Percentiles rank a stretch among this genome's conserved stretches.
Conservation (phyloP, 2,888 invertebrate genomes). For the Dinocampus coccinellae region DNA sequence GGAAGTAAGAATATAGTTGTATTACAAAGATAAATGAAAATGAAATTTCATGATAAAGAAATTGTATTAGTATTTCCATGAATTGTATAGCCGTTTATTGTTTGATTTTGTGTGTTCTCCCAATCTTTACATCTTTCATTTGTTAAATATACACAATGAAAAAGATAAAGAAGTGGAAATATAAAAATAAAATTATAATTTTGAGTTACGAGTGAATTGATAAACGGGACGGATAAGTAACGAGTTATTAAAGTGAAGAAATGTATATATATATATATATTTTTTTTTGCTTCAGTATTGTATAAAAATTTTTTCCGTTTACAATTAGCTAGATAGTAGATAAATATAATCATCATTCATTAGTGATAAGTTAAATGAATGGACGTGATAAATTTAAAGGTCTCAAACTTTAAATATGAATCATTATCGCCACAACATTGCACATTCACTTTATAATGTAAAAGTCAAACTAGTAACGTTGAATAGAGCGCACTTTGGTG, state of each 20-base stretch:
- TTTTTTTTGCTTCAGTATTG: too few relatives aligned
- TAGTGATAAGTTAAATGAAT: not conserved
- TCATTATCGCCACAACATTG: not conserved
- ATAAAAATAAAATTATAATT: constrained; percentile 29
- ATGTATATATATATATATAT: too few relatives aligned
- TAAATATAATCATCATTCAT: too few relatives aligned
- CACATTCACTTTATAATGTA: not conserved
- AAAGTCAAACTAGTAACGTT: not conserved
- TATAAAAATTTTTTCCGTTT: not conserved
- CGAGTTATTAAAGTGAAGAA: constrained; percentile 23
- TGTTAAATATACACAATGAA: too few relatives aligned
- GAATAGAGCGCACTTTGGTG: not conserved
- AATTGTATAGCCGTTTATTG: constrained; percentile 41
- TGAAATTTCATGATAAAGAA: constrained; percentile 8
- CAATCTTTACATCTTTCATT: too few relatives aligned
- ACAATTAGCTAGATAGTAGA: too few relatives aligned
- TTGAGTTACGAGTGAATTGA: constrained; percentile 10
- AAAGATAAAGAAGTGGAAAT: constrained; percentile 14
- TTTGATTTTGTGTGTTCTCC: too few relatives aligned
- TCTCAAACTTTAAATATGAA: not conserved
- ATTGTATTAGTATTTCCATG: constrained; percentile 21
- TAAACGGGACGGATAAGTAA: constrained; percentile 12
- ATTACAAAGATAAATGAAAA: not conserved
- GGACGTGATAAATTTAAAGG: not conserved
- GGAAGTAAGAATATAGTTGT: not conserved